These are phyloP conservation scores for Antheraea assamensis DNA, from an alignment of 2,888 invertebrate species.

Conservation along the genomic window DNA sequence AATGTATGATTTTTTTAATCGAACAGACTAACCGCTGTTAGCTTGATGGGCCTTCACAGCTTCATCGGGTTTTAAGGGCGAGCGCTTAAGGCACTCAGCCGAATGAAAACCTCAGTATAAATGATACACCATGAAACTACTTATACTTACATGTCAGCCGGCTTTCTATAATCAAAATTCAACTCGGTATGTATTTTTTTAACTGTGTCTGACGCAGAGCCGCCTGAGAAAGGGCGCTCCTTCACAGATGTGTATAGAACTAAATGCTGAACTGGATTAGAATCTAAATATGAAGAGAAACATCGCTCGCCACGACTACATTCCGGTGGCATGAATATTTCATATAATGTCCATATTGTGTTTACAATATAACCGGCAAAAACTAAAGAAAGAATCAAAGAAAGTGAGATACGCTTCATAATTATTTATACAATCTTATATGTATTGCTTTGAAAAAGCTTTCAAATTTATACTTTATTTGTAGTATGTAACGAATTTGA, in stretches of 20 bases:
- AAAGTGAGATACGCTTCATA: conserved; percentile 83
- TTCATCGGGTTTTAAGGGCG: too few species aligned
- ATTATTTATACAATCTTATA: neutral
- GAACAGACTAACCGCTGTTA: too few species aligned
- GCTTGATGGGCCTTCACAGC: too few species aligned
- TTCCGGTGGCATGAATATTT: conserved; percentile 86
- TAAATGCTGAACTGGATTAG: conserved; percentile 86
- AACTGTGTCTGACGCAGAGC: conserved; percentile 65
- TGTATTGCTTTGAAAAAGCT: neutral
- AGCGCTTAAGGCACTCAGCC: too few species aligned
- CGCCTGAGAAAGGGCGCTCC: conserved; percentile 79
- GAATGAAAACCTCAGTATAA: neutral
- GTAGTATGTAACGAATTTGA: too few species aligned
- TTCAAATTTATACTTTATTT: too few species aligned
- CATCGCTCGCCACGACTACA: conserved; percentile 86
- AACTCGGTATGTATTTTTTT: conserved; percentile 82
- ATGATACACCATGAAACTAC: conserved; percentile 16
- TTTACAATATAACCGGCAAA: conserved; percentile 87
- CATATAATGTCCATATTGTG: conserved; percentile 89
- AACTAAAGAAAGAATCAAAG: conserved; percentile 83
- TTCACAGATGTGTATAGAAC: conserved; percentile 86
- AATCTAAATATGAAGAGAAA: conserved; percentile 85
- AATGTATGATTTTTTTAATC: neutral
- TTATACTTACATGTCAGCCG: conserved; percentile 62
- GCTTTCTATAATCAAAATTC: conserved; percentile 85